Evolutionary conservation across 2,797 vertebrate genomes (phyloP).

Genomic region (Mallotus villosus): DNA sequence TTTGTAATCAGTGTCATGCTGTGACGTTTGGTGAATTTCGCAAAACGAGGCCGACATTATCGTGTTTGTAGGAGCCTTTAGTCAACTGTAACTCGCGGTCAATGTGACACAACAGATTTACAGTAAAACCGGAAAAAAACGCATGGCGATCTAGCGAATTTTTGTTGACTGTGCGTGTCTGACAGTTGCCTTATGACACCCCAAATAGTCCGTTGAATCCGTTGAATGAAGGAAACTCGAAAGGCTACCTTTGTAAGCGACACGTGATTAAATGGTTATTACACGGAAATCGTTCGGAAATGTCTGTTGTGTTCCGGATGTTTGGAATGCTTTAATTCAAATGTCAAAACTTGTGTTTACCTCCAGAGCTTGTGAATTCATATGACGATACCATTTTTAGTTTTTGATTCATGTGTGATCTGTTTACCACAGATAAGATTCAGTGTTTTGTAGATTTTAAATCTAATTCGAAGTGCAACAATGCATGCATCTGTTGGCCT

Average conservation of each 20-base stretch:
- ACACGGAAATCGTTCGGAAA: slow-evolving; percentile 55
- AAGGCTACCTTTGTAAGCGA: background rate
- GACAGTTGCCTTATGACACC: background rate
- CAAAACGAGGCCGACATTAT: slow-evolving; percentile 51
- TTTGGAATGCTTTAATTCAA: no score
- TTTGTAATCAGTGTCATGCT: slow-evolving; percentile 21
- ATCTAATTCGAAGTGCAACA: no score
- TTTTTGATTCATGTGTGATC: no score
- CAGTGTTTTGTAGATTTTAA: no score
- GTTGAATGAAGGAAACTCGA: background rate
- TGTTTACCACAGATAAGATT: no score
- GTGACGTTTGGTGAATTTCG: slow-evolving; percentile 39
- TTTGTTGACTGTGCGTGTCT: background rate
- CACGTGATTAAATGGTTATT: slow-evolving; percentile 37
- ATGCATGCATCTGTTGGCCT: no score
- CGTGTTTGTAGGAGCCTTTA: slow-evolving; percentile 18
- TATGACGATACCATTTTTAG: no score
- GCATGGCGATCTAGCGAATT: background rate
- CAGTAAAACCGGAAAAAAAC: slow-evolving; percentile 16
- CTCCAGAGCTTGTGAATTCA: no score
- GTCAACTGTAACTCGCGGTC: slow-evolving; percentile 9
- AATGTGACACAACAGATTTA: slow-evolving; percentile 20
- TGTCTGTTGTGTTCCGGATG: slow-evolving; percentile 20
- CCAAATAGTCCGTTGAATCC: background rate
- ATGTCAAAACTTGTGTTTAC: no score